Percentiles rank a stretch among this genome's conserved stretches.
Evolutionary conservation across 2,113 vertebrate species (phyloP).

Genomic region (Takifugu bimaculatus): DNA sequence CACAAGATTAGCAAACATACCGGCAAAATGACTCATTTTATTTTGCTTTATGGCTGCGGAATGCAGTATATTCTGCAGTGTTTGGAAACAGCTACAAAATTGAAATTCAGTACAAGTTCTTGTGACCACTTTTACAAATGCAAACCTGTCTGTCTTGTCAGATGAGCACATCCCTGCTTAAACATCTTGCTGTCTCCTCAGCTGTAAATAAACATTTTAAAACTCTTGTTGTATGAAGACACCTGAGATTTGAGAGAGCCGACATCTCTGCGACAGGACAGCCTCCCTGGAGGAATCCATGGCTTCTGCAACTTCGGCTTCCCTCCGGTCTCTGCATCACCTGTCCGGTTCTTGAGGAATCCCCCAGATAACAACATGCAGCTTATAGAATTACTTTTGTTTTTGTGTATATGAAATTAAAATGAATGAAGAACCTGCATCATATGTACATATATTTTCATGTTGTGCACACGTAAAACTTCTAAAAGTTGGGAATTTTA

Average conservation of each 20-base stretch:
- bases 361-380: neutral
- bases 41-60: neutral
- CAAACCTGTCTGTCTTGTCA: neutral
- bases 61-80: neutral
- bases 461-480: too few relatives aligned
- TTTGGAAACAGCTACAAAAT: too few relatives aligned
- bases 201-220: neutral
- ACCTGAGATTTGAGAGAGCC: conserved; percentile 79
- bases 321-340: conserved; percentile 64
- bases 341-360: conserved; percentile 27
- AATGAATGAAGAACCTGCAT: neutral
- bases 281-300: conserved; percentile 89
- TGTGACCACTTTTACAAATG: neutral
- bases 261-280: conserved; percentile 66
- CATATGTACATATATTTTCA: too few relatives aligned
- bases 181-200: neutral
- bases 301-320: conserved; percentile 79
- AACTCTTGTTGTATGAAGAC: neutral
- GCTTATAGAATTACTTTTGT: neutral
- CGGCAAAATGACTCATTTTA: neutral
- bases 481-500: too few relatives aligned
- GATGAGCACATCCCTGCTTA: neutral
- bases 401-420: neutral
- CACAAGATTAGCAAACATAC: neutral
- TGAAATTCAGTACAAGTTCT: neutral